A percentile compares a stretch with the other conserved stretches of the same genome.
phyloP scores from a whole-genome alignment of 2,888 invertebrate species.

The Keiferia lycopersicella region DNA sequence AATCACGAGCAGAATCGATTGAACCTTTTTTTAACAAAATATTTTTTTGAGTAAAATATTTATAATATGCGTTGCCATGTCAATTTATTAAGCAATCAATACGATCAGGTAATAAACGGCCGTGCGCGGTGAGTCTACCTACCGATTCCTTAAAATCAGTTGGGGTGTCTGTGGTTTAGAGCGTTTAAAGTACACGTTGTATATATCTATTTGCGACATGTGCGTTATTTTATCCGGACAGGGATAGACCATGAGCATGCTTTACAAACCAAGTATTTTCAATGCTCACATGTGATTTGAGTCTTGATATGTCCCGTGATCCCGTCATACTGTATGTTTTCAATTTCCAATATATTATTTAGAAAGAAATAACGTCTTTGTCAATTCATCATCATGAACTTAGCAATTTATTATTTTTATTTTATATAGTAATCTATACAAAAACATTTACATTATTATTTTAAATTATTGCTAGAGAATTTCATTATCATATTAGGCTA shows the following conservation, averaged over 20 bases:
- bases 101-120: too few species aligned
- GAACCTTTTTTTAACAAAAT: too few species aligned
- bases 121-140: too few species aligned
- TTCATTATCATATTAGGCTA: constrained; percentile 76
- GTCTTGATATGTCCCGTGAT: constrained; percentile 60
- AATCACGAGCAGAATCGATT: too few species aligned
- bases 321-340: constrained; percentile 41
- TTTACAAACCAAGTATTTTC: constrained; percentile 40
- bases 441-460: constrained; percentile 76
- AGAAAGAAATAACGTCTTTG: constrained; percentile 59
- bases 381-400: constrained; percentile 50
- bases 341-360: constrained; percentile 43
- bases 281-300: constrained; percentile 43
- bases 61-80: too few species aligned
- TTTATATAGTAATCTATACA: constrained; percentile 69
- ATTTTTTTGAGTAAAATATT: too few species aligned
- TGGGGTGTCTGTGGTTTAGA: too few species aligned
- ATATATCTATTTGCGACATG: too few species aligned
- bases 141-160: too few species aligned
- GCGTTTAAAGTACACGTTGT: too few species aligned
- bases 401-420: constrained; percentile 58
- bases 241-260: neutral
- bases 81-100: too few species aligned
- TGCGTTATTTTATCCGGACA: neutral
- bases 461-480: constrained; percentile 80